Percentiles rank a stretch among this genome's conserved stretches.
These are phyloP conservation scores for Ennomos erosarius DNA, from an alignment of 2,888 invertebrate genomes.

Conservation along the genomic window DNA sequence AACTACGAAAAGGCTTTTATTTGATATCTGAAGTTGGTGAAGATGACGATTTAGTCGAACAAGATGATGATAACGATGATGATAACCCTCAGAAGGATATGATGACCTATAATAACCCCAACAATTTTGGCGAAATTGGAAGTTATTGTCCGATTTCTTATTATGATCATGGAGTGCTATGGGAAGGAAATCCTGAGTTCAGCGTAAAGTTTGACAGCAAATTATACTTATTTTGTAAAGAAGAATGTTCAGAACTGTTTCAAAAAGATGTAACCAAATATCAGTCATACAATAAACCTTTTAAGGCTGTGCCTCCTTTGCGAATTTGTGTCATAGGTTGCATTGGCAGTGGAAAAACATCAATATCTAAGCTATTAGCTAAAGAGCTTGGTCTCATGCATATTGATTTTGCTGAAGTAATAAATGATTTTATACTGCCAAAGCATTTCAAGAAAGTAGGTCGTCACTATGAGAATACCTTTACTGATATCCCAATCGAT, in stretches of 20 bases:
- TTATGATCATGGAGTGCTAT: conserved; percentile 79
- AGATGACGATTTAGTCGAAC: conserved; percentile 52
- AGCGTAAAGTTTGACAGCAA: conserved; percentile 80
- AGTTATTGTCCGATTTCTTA: conserved; percentile 87
- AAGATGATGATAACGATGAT: conserved; percentile 54
- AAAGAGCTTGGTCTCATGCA: conserved; percentile 83
- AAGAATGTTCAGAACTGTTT: conserved; percentile 79
- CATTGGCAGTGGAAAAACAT: conserved; percentile 82
- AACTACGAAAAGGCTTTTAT: conserved; percentile 65
- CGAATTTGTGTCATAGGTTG: conserved; percentile 86
- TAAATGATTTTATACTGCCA: conserved; percentile 68
- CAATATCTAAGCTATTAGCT: conserved; percentile 77
- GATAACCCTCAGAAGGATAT: conserved; percentile 48
- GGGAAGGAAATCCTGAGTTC: conserved; percentile 86
- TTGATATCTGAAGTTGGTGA: conserved; percentile 54
- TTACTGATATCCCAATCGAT: conserved; percentile 60
- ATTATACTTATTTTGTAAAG: conserved; percentile 81
- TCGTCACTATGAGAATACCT: conserved; percentile 71
- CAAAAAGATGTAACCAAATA: conserved; percentile 77
- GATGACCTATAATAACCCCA: conserved; percentile 58
- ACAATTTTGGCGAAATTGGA: conserved; percentile 84
- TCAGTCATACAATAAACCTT: conserved; percentile 73
- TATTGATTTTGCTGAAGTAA: conserved; percentile 73
- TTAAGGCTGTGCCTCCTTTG: conserved; percentile 72
- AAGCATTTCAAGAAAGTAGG: conserved; percentile 76